Conservation (phyloP, 2,888 invertebrate genomes). For the Parthenolecanium corni region DNA sequence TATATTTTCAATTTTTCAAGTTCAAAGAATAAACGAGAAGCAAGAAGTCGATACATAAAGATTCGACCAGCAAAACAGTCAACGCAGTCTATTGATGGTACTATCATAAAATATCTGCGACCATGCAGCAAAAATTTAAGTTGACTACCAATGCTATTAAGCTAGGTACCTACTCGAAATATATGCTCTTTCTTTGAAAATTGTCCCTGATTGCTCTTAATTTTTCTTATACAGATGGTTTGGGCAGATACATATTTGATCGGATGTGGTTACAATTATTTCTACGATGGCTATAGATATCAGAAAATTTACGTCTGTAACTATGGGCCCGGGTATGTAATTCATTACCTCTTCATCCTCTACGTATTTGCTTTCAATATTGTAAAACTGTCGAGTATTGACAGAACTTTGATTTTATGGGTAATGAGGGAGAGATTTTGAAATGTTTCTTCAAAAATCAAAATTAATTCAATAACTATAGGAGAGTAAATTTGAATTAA, state of each 20-base stretch:
- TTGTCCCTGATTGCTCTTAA: no score
- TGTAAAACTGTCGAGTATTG: not conserved
- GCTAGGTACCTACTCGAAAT: no score
- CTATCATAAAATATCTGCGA: no score
- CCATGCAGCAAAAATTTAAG: no score
- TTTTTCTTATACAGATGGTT: slow-evolving; percentile 70
- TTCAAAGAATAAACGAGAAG: no score
- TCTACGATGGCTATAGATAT: slow-evolving; percentile 57
- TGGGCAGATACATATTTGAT: slow-evolving; percentile 77
- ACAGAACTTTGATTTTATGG: not conserved
- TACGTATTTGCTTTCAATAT: not conserved
- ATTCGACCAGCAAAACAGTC: no score
- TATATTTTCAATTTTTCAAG: no score
- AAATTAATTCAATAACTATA: not conserved
- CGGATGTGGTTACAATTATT: slow-evolving; percentile 78
- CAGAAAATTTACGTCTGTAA: slow-evolving; percentile 76
- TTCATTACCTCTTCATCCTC: not conserved
- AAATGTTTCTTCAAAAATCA: not conserved
- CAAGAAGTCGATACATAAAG: no score
- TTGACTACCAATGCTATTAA: no score
- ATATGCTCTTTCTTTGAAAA: no score
- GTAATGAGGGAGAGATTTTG: not conserved
- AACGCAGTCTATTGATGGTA: no score
- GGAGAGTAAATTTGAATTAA: no score
- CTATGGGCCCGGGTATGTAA: slow-evolving; percentile 62